Evolutionary conservation across 2,888 invertebrate genomes (phyloP).

Genomic region (Uloborus plumipes): DNA sequence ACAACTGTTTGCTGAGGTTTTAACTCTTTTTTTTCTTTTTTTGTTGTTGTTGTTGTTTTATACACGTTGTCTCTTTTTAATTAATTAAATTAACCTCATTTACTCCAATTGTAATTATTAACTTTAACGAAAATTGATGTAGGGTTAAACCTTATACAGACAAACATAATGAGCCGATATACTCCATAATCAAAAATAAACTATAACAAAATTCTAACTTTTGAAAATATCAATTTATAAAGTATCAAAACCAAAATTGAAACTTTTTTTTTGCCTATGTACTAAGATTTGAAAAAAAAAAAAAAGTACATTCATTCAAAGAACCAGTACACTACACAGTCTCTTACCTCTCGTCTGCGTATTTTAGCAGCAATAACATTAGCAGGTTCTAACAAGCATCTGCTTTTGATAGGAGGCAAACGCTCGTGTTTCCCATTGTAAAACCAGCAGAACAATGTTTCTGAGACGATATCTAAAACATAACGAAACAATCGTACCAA

Average conservation of each 20-base stretch:
- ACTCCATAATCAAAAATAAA: neutral
- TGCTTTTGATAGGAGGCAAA: constrained; percentile 69
- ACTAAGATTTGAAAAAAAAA: neutral
- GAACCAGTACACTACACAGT: neutral
- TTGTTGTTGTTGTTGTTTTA: no score
- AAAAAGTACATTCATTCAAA: neutral
- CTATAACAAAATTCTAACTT: neutral
- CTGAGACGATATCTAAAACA: constrained; percentile 31
- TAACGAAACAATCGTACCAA: constrained; percentile 14
- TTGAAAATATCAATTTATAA: neutral
- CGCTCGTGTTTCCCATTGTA: constrained; percentile 34
- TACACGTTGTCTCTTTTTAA: no score
- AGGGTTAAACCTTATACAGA: no score
- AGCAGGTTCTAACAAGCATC: constrained; percentile 70
- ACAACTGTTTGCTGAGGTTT: no score
- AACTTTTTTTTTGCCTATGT: neutral
- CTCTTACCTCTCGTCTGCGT: constrained; percentile 70
- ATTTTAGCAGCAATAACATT: constrained; percentile 70
- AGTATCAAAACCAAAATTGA: neutral
- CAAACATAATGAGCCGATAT: no score
- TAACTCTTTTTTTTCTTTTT: no score
- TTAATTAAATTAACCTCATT: no score
- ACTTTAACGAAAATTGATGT: no score
- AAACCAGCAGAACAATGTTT: constrained; percentile 35
- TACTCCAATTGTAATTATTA: no score